Conservation (phyloP, 53 echinoderm and acorn worm species). For the Hippasteria phrygiana region DNA sequence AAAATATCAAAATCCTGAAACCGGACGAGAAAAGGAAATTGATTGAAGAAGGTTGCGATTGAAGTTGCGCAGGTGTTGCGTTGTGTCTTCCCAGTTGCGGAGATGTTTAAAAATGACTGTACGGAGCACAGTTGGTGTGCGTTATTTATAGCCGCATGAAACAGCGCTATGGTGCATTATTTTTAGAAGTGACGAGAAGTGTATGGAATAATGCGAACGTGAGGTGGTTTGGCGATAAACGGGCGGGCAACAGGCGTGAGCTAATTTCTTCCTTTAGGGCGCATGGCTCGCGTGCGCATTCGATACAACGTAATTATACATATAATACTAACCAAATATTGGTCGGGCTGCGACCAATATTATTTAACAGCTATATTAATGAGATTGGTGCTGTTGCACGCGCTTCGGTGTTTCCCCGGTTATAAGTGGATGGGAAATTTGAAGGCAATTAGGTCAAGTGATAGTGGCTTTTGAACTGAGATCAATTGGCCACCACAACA, state of each 20-base stretch:
- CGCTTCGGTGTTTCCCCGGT: neutral
- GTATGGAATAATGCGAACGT: no score
- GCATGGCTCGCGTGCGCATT: neutral
- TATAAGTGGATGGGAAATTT: neutral
- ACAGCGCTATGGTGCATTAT: no score
- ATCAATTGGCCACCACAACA: neutral
- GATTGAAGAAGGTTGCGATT: neutral
- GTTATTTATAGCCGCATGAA: neutral
- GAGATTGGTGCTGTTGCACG: neutral
- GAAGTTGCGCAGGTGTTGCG: neutral
- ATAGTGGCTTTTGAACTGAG: neutral
- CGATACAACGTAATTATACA: neutral
- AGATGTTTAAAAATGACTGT: neutral
- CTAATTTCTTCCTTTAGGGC: neutral
- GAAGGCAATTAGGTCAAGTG: neutral
- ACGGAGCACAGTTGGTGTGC: neutral
- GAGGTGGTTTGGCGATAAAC: no score
- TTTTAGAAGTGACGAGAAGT: no score
- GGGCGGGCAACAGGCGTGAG: neutral
- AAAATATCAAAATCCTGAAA: neutral
- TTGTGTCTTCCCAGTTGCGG: neutral
- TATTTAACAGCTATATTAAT: neutral
- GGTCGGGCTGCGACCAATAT: neutral
- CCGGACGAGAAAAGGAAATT: neutral
- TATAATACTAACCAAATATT: slow-evolving; percentile 18